These are phyloP conservation scores for Tinea trinotella DNA, from an alignment of 2,888 invertebrate genomes.

Conservation along the genomic window DNA sequence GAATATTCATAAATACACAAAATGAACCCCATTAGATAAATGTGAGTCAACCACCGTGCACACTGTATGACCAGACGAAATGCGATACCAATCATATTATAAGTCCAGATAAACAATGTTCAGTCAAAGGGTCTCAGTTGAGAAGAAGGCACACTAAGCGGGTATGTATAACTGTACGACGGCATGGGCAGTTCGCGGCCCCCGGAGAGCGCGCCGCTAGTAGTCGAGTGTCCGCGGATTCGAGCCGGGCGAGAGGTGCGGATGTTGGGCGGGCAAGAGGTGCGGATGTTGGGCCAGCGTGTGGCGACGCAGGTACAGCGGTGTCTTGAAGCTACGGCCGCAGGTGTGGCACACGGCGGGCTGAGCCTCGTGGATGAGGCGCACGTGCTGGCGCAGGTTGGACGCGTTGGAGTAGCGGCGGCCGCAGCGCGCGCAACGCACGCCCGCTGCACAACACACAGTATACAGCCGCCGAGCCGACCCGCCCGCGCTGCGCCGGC, in stretches of 20 bases:
- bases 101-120: background rate
- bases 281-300: conserved; percentile 78
- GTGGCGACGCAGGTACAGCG: conserved; percentile 82
- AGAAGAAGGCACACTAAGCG: conserved; percentile 70
- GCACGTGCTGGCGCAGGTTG: conserved; percentile 82
- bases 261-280: conserved; percentile 20
- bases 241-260: conserved; percentile 26
- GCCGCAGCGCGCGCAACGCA: conserved; percentile 78
- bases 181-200: conserved; percentile 34
- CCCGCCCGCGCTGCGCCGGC: conserved; percentile 43
- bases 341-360: conserved; percentile 79
- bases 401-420: conserved; percentile 80
- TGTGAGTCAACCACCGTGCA: background rate
- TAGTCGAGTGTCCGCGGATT: background rate
- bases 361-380: conserved; percentile 80
- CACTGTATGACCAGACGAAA: background rate
- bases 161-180: conserved; percentile 58
- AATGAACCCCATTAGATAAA: conserved; percentile 11
- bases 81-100: background rate
- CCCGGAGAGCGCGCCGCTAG: conserved; percentile 43
- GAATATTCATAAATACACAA: background rate
- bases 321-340: conserved; percentile 82
- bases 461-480: conserved; percentile 19
- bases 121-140: conserved; percentile 29
- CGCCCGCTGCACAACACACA: conserved; percentile 29